Percentiles rank a stretch among this genome's conserved stretches.
phyloP scores from a whole-genome alignment of 2,113 vertebrate species.

The Anser brachyrhynchus region DNA sequence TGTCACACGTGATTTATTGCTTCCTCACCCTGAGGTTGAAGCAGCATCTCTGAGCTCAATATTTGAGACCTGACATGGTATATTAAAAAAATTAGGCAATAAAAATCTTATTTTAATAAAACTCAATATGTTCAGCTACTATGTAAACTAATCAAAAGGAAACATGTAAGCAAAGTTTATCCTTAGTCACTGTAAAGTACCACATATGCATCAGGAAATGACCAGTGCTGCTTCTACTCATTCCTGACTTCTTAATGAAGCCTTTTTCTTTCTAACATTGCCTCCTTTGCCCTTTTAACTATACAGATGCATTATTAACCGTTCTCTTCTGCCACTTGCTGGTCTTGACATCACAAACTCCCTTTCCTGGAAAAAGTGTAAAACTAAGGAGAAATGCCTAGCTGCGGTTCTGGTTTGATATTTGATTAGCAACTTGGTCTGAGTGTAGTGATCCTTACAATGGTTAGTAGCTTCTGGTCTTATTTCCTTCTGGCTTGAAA shows the following conservation, averaged over 20 bases:
- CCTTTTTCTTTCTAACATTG: neutral
- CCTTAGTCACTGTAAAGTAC: neutral
- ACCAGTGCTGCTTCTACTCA: neutral
- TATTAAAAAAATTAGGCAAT: neutral
- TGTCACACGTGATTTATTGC: neutral
- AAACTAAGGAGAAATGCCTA: neutral
- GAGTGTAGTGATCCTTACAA: neutral
- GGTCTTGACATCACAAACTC: neutral
- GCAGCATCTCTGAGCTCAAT: fast-evolving
- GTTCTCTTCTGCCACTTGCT: neutral
- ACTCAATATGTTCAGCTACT: neutral
- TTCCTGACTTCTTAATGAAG: neutral
- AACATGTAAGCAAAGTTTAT: fast-evolving
- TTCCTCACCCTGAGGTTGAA: neutral
- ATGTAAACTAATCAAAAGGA: neutral
- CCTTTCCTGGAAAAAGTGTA: neutral
- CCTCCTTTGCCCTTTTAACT: neutral
- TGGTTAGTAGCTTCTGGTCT: neutral
- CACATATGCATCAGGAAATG: neutral
- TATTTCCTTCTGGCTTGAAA: neutral
- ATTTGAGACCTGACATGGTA: neutral
- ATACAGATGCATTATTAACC: neutral
- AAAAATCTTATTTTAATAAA: neutral
- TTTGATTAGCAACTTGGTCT: neutral
- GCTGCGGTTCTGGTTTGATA: neutral